Evolutionary conservation across 2,797 vertebrate species (phyloP).

Genomic region (Cephalopachus bancanus): DNA sequence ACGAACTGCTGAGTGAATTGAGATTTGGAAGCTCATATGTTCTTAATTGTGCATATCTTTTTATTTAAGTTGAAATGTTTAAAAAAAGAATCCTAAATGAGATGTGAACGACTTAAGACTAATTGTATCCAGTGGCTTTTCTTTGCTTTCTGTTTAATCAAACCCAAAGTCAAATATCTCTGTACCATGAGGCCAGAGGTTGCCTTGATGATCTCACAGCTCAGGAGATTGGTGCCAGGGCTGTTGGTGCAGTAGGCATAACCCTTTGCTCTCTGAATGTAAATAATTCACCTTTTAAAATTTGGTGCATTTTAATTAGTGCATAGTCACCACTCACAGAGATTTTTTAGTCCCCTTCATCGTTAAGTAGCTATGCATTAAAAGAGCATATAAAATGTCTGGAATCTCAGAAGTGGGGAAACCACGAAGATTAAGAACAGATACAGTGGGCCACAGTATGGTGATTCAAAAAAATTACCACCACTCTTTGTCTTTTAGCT

Average conservation of each 20-base stretch:
- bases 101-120: constrained; percentile 44
- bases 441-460: rapidly evolving
- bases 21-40: constrained; percentile 68
- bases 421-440: background rate
- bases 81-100: background rate
- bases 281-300: background rate
- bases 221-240: background rate
- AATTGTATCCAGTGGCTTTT: constrained; percentile 15
- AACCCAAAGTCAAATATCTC: background rate
- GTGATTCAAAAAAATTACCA: background rate
- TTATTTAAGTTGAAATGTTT: background rate
- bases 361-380: background rate
- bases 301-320: background rate
- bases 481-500: background rate
- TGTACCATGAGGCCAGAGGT: background rate
- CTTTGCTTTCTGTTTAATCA: background rate
- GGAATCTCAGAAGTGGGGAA: background rate
- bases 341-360: background rate
- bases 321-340: too few species aligned
- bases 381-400: too few species aligned
- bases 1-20: background rate
- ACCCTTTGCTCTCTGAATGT: background rate
- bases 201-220: too few species aligned
- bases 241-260: rapidly evolving
- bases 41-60: constrained; percentile 61